phyloP scores from a whole-genome alignment of 2,113 vertebrate genomes.

The Cebus imitator region DNA sequence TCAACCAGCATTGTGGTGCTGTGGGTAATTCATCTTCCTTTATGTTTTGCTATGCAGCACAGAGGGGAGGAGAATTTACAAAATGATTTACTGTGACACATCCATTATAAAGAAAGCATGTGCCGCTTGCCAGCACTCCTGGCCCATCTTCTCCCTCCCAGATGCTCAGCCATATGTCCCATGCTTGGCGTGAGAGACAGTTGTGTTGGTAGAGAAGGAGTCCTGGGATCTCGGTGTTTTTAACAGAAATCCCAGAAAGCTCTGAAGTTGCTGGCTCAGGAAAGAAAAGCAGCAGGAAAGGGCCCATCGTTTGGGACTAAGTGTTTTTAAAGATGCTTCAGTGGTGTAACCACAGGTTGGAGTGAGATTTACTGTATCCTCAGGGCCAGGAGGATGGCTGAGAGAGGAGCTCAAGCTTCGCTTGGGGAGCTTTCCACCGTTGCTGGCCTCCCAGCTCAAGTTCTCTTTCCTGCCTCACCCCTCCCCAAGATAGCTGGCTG shows the following conservation, averaged over 20 bases:
- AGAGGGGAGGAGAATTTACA: not conserved
- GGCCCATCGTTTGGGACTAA: not conserved
- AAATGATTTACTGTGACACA: constrained; percentile 49
- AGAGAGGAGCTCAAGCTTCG: not conserved
- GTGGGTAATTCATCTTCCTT: constrained; percentile 29
- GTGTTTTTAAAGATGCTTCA: constrained; percentile 26
- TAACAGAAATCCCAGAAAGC: constrained; percentile 10
- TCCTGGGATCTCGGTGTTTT: constrained; percentile 14
- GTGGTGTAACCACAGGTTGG: not conserved
- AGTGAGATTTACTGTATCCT: not conserved
- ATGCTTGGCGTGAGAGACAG: not conserved
- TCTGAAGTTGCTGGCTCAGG: not conserved
- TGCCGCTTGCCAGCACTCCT: constrained; percentile 7
- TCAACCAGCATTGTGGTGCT: not conserved
- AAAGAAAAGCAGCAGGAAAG: not conserved
- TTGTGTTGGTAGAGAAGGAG: constrained; percentile 21
- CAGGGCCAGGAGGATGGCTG: not conserved
- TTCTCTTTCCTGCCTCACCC: not conserved
- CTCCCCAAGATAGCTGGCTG: not conserved
- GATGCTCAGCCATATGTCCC: constrained; percentile 70
- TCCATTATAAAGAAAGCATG: constrained; percentile 40
- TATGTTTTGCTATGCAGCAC: constrained; percentile 28
- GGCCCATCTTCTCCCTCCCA: constrained; percentile 47
- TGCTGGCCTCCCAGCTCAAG: not conserved
- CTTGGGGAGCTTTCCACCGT: not conserved